phyloP scores from a whole-genome alignment of 2,888 invertebrate species.

The Teleiodes luculella region DNA sequence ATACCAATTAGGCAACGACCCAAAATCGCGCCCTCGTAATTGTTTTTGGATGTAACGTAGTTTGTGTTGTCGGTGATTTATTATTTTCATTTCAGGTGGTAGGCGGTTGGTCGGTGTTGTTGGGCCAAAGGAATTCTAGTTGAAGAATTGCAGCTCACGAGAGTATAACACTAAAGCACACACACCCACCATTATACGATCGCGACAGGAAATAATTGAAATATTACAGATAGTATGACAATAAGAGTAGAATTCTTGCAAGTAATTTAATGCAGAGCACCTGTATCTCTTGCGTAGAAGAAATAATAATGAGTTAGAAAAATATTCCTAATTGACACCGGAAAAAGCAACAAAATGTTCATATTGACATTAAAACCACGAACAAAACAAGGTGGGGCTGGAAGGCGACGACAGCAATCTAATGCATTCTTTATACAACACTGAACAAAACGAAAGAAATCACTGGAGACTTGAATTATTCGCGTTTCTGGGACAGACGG shows the following conservation, averaged over 20 bases:
- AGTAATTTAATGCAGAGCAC: too few relatives aligned
- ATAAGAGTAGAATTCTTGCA: too few relatives aligned
- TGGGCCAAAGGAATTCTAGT: neutral
- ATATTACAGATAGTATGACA: too few relatives aligned
- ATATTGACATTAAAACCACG: constrained; percentile 16
- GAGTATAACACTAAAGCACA: neutral
- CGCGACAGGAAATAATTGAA: too few relatives aligned
- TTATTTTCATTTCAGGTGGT: constrained; percentile 34
- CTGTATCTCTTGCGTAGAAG: too few relatives aligned
- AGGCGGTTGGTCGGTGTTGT: neutral
- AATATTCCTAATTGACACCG: constrained; percentile 11
- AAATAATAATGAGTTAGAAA: too few relatives aligned
- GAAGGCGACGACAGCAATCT: constrained; percentile 33
- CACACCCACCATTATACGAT: too few relatives aligned
- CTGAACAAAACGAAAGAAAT: constrained; percentile 68
- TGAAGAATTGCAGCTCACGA: neutral
- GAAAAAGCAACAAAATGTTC: constrained; percentile 1
- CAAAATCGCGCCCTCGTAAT: constrained; percentile 73
- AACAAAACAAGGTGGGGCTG: constrained; percentile 31
- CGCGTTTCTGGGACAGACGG: constrained; percentile 67
- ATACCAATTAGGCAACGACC: constrained; percentile 77
- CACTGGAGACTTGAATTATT: constrained; percentile 76
- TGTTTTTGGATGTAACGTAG: constrained; percentile 73
- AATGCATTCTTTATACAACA: constrained; percentile 43
- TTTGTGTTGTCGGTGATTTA: constrained; percentile 67